phyloP scores from a whole-genome alignment of 2,113 vertebrate species.

The Actenoides lindsayi region DNA sequence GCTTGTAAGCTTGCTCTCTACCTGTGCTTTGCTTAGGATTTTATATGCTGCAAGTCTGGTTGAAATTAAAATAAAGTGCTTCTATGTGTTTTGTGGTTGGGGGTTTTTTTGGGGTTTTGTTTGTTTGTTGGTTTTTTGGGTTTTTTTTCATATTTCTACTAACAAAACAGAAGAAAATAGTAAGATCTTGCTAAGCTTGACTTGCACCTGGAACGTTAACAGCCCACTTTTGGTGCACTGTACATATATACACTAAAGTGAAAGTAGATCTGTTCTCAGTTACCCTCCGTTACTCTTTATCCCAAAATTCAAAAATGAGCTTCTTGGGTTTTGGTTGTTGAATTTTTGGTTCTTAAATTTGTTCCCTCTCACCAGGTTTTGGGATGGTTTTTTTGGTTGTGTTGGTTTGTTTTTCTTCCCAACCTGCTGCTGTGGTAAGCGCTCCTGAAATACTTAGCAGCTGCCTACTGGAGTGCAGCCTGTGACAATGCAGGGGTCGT shows the following conservation, averaged over 20 bases:
- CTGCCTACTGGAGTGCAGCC: background rate
- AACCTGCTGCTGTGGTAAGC: background rate
- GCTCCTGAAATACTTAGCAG: background rate
- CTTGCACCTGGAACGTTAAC: background rate
- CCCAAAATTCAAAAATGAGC: background rate
- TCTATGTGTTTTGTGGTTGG: too few species aligned
- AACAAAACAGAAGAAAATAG: background rate
- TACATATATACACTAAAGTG: background rate
- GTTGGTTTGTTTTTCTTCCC: background rate
- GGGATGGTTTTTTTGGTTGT: too few species aligned
- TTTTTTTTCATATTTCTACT: background rate
- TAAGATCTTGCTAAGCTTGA: background rate
- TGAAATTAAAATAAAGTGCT: background rate
- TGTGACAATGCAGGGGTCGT: background rate
- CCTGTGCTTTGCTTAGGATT: background rate
- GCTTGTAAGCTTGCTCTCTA: background rate
- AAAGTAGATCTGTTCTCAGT: background rate
- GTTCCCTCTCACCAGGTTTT: fast-evolving
- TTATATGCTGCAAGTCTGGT: background rate
- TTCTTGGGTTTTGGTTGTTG: background rate
- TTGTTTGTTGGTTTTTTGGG: too few species aligned
- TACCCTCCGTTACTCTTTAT: background rate
- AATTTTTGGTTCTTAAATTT: background rate
- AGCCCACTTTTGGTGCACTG: background rate
- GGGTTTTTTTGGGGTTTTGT: too few species aligned